phyloP scores from a whole-genome alignment of 2,888 invertebrate genomes.

The Protophormia terraenovae region DNA sequence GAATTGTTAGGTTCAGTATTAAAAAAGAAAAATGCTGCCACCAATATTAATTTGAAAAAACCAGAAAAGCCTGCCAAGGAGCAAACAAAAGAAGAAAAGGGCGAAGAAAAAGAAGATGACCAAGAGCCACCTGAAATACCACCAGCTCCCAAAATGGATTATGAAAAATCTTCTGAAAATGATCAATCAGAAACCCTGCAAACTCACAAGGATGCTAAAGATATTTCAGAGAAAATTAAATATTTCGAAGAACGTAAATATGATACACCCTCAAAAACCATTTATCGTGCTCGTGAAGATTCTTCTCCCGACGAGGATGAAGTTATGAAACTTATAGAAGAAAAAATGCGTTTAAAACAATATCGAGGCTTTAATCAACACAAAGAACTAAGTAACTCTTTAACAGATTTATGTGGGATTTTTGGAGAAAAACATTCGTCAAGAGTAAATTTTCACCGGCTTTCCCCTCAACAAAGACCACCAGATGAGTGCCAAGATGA shows the following conservation, averaged over 20 bases:
- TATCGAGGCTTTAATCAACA: constrained; percentile 73
- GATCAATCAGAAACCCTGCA: constrained; percentile 11
- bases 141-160: constrained; percentile 71
- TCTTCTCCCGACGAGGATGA: constrained; percentile 82
- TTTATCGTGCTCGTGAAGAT: constrained; percentile 83
- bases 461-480: constrained; percentile 82
- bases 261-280: constrained; percentile 81
- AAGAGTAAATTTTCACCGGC: constrained; percentile 79
- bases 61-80: constrained; percentile 84
- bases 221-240: constrained; percentile 87
- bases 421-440: constrained; percentile 87
- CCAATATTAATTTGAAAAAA: constrained; percentile 39
- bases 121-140: constrained; percentile 57
- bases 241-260: constrained; percentile 89
- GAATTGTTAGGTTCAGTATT: constrained; percentile 79
- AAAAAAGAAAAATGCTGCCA: constrained; percentile 73
- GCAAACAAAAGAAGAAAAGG: constrained; percentile 11
- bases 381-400: constrained; percentile 79
- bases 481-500: constrained; percentile 79
- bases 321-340: constrained; percentile 82
- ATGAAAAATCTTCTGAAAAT: constrained; percentile 72
- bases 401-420: constrained; percentile 88
- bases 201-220: constrained; percentile 80
- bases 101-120: neutral
- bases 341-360: constrained; percentile 77